Evolutionary conservation across 2,797 vertebrate genomes (phyloP).

Genomic region (Tiaroga cobitis): DNA sequence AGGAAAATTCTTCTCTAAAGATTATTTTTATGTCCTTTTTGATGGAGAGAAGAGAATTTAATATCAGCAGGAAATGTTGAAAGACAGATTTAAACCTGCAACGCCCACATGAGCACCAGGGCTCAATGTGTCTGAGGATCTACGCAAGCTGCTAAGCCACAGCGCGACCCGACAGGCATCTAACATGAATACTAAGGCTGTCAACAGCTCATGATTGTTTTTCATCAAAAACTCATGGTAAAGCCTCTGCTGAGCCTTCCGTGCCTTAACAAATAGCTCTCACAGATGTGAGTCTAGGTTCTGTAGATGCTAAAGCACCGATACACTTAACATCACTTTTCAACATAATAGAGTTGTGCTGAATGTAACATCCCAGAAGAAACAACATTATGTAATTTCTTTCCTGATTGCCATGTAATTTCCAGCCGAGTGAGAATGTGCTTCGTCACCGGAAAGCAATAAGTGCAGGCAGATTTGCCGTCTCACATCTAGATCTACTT

Average conservation of each 20-base stretch:
- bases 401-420: slow-evolving; percentile 16
- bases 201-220: background rate
- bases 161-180: background rate
- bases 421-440: slow-evolving; percentile 9
- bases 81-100: background rate
- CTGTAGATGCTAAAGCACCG: background rate
- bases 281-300: background rate
- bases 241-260: background rate
- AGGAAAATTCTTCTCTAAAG: background rate
- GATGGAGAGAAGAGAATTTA: background rate
- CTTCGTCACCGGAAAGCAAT: slow-evolving; percentile 17
- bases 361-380: slow-evolving; percentile 12
- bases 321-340: slow-evolving; percentile 13
- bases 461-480: slow-evolving; percentile 15
- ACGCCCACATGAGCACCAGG: background rate
- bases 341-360: background rate
- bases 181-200: background rate
- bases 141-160: background rate
- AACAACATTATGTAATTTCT: slow-evolving; percentile 13
- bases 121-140: background rate
- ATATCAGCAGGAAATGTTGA: background rate
- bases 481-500: slow-evolving; percentile 9
- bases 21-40: background rate
- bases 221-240: background rate
- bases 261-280: background rate